These are phyloP conservation scores for Emydura subglobosa DNA, from an alignment of 2,113 vertebrate genomes.

Conservation along the genomic window DNA sequence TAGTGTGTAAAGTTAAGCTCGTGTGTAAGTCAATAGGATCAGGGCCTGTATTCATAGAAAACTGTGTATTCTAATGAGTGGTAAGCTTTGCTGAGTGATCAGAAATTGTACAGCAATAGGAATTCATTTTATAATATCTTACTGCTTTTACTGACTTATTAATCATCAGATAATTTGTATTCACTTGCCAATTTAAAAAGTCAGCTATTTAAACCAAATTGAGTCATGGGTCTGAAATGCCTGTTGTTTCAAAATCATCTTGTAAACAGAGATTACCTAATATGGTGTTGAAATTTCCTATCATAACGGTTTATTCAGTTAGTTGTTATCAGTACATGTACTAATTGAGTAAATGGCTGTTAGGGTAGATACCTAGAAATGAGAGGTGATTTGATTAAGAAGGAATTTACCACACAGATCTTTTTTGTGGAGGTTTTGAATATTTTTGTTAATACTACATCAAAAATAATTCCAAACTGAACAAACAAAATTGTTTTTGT, in stretches of 20 bases:
- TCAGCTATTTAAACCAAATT: not conserved
- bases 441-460: too few species aligned
- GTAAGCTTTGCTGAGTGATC: not conserved
- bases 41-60: not conserved
- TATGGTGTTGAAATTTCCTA: not conserved
- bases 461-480: too few species aligned
- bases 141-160: not conserved
- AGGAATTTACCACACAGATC: not conserved
- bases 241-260: not conserved
- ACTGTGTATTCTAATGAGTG: not conserved
- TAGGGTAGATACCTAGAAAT: not conserved
- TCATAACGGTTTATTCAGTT: not conserved
- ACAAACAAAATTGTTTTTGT: too few species aligned
- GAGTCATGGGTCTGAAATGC: not conserved
- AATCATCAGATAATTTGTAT: not conserved
- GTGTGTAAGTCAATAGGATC: not conserved
- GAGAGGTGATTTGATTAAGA: not conserved
- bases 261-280: not conserved
- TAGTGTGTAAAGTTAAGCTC: not conserved
- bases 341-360: not conserved
- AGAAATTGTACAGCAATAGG: not conserved
- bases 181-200: not conserved
- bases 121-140: not conserved
- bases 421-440: too few species aligned
- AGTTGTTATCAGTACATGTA: accelerated